Evolutionary conservation across 1,140 invertebrate genomes (phyloP), one percentile per base, ranked within the genome.

Genomic region (Formica exsecta): DNA sequence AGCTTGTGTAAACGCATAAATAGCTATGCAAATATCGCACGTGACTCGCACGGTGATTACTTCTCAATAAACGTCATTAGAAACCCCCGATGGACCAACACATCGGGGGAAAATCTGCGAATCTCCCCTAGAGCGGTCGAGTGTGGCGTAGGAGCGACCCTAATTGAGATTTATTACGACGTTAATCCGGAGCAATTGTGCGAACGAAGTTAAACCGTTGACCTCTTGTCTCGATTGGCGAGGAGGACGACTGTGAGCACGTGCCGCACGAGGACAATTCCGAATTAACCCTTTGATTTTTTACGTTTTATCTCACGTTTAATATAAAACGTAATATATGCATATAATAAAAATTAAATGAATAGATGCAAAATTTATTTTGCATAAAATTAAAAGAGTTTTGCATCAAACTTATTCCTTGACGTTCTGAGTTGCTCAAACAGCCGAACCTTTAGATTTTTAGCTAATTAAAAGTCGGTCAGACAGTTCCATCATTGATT

Each of bases 101-200:
- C 38, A 13, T 25, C 5, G 25, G 13, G 51, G 41, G 19, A 68
- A 86, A 87, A 87, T 87, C 75, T 29, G 61, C 22, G 36, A 87
- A 85, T 77, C 44, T 79, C 59, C 74, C 59, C 79, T 29, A 7
- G 29, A 22, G 38, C n/a, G 59, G 19, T 22, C 62, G 32, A 32
- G 64, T 48, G 66, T 22, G 44, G 77, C 64, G 74, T 89, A 75
- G 86, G 73, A 87, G 81, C 62, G 41, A 44, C 51, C 76, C 88
- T 92, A 93, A 93, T 94, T 93, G 87, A 90, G 92, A 93, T 94
- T 94, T 94, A 94, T 93, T 91, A 85, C 92, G 88, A 92, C 88
- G 90, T 93, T 93, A 93, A 92, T 92, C 87, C 89, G 77, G 51
- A 51, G 86, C 93, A 93, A 93, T 93, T 93, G 93, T 86, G 85